These are phyloP conservation scores for Diabrotica undecimpunctata DNA, from an alignment of 1,140 invertebrate species.

Conservation along the genomic window DNA sequence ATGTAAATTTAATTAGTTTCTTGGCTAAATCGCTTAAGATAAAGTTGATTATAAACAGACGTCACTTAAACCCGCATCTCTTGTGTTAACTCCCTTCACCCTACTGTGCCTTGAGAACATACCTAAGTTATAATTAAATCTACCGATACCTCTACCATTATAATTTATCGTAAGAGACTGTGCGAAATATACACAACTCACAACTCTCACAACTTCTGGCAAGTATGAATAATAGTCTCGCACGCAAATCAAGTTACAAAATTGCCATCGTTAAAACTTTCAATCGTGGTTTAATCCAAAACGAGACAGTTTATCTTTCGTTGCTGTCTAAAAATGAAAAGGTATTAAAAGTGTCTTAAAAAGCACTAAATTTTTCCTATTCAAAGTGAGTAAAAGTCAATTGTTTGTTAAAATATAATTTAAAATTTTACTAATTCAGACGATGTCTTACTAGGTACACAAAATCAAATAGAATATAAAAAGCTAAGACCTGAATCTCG, in stretches of 20 bases:
- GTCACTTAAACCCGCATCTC: slow-evolving; percentile 24
- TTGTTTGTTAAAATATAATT: too few species aligned
- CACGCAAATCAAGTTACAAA: slow-evolving; percentile 11
- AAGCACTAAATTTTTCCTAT: too few species aligned
- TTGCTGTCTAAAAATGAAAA: too few species aligned
- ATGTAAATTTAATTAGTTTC: too few species aligned
- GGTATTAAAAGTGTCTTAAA: too few species aligned
- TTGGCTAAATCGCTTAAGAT: slow-evolving; percentile 9
- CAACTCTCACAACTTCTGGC: neutral
- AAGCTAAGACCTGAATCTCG: too few species aligned
- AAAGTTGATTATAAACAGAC: slow-evolving; percentile 34
- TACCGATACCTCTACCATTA: slow-evolving; percentile 24
- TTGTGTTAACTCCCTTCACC: slow-evolving; percentile 14
- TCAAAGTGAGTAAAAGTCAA: too few species aligned
- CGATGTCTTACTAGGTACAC: too few species aligned
- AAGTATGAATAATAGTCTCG: slow-evolving; percentile 14
- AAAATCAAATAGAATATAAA: too few species aligned
- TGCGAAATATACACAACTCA: slow-evolving; percentile 14
- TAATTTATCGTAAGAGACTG: slow-evolving; percentile 14
- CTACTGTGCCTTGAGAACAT: slow-evolving; percentile 3
- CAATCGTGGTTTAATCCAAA: neutral
- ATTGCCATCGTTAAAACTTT: slow-evolving; percentile 13
- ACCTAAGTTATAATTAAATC: slow-evolving; percentile 35
- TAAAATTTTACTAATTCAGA: too few species aligned
- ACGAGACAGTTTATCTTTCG: too few species aligned